phyloP scores from a whole-genome alignment of 2,888 invertebrate species.

The Cynaeus angustus region DNA sequence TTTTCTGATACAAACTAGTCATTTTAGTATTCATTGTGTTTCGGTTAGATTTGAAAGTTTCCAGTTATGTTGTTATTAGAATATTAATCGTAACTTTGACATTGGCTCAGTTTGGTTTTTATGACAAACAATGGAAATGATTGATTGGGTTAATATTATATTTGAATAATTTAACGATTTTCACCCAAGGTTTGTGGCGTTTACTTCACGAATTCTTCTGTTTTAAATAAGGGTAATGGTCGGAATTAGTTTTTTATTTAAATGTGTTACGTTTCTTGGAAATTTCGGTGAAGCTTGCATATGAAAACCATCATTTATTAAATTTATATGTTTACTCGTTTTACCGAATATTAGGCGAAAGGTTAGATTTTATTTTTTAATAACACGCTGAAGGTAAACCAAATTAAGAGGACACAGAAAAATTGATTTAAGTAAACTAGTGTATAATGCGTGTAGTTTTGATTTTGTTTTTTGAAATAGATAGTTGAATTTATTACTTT shows the following conservation, averaged over 20 bases:
- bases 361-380: conserved; percentile 5
- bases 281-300: not conserved
- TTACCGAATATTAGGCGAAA: conserved; percentile 1
- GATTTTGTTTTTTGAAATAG: no score
- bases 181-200: conserved; percentile 7
- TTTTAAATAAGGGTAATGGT: conserved; percentile 16
- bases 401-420: no score
- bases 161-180: conserved; percentile 29
- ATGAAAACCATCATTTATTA: conserved; percentile 18
- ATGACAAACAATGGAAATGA: conserved; percentile 1
- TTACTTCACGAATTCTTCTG: not conserved
- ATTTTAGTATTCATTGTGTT: no score
- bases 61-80: no score
- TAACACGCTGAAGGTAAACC: not conserved
- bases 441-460: no score
- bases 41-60: no score
- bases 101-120: conserved; percentile 2
- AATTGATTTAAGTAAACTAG: no score
- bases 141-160: conserved; percentile 1
- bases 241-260: conserved; percentile 25
- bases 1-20: no score
- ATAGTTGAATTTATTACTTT: no score
- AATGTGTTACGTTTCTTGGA: conserved; percentile 1
- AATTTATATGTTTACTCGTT: conserved; percentile 11
- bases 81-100: not conserved